Base-by-base conservation (phyloP, 1,140 invertebrate species). In the Cydia splendana region DNA sequence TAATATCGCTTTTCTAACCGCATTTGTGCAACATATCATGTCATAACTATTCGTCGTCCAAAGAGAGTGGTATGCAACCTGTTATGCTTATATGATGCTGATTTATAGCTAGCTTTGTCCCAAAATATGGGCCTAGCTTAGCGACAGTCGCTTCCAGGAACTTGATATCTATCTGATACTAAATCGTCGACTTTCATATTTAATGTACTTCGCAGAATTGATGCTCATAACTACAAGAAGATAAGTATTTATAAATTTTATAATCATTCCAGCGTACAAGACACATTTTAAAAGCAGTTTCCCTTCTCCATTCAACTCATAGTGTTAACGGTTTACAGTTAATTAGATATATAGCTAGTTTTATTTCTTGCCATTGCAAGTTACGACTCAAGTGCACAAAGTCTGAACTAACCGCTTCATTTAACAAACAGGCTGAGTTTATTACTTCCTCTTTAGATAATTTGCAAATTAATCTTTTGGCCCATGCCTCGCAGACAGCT, bases 381-480 rank as follows among this genome's bases (percentile, higher is more conserved):
- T 20, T 62, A 62, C 20, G 10, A 12, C 9, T 62, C 57, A 62
- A 62, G 9, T 62, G 57, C 57, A 62, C 57, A 62, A 10, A 62
- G n/a, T 57, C 15, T 10, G 20, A 62, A 2, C 18, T 62, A n/a
- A 10, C 57, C 15, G 18, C 20, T 62, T 24, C 57, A 24, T 62
- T 57, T 57, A 20, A 24, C 9, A 62, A 20, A 62, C 57, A 20
- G 20, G 18, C n/a, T 3, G 20, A 62, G n/a, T 71, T 71, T 71
- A 71, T 42, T 38, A 38, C 67, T n/a, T 71, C 67, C 67, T 30
- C 28, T 34, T 15, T 71, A 71, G 15, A 38, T 18, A 42, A 71
- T 71, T 71, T 71, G 67, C 34, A 15, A 71, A 71, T 71, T 71
- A 71, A 71, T 71, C 67, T 71, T 20, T 42, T 20, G 67, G 67